Conservation (phyloP, 2,888 invertebrate species). For the Scaptomyza parva region DNA sequence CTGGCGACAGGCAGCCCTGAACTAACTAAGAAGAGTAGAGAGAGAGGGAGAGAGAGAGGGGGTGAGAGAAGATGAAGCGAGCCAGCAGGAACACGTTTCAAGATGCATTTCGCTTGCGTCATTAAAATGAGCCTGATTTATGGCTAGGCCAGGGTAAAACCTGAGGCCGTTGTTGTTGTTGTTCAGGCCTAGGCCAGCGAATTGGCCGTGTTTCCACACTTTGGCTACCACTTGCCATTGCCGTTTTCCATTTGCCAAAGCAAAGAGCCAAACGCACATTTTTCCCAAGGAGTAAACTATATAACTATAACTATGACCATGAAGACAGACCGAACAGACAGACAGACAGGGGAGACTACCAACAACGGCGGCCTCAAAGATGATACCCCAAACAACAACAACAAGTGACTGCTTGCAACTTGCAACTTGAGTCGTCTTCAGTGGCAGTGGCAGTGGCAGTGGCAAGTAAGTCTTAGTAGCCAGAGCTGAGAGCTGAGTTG, state of each 20-base stretch:
- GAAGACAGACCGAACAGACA: no score
- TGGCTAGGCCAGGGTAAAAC: conserved; percentile 54
- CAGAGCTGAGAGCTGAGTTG: conserved; percentile 26
- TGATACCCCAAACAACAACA: conserved; percentile 2
- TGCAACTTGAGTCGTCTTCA: conserved; percentile 6
- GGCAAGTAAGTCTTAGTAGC: background rate
- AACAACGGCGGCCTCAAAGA: conserved; percentile 29
- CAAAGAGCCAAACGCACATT: conserved; percentile 58
- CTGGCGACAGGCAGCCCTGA: conserved; percentile 42
- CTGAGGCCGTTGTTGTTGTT: conserved; percentile 33
- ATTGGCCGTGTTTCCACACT: conserved; percentile 78
- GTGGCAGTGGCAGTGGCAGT: no score
- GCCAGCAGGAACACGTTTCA: conserved; percentile 75
- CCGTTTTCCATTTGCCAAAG: conserved; percentile 10
- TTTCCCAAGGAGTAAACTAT: conserved; percentile 75
- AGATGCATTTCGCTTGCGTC: conserved; percentile 74
- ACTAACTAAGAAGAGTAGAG: background rate
- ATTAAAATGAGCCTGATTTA: conserved; percentile 81
- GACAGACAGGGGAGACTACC: no score
- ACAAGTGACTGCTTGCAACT: conserved; percentile 4
- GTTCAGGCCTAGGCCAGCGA: conserved; percentile 24
- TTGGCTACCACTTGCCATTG: conserved; percentile 69
- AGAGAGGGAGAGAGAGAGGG: background rate
- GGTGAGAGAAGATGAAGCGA: conserved; percentile 28
- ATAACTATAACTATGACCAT: conserved; percentile 76